These are phyloP conservation scores for Eupithecia insigniata DNA, from an alignment of 2,888 invertebrate genomes.

Conservation along the genomic window DNA sequence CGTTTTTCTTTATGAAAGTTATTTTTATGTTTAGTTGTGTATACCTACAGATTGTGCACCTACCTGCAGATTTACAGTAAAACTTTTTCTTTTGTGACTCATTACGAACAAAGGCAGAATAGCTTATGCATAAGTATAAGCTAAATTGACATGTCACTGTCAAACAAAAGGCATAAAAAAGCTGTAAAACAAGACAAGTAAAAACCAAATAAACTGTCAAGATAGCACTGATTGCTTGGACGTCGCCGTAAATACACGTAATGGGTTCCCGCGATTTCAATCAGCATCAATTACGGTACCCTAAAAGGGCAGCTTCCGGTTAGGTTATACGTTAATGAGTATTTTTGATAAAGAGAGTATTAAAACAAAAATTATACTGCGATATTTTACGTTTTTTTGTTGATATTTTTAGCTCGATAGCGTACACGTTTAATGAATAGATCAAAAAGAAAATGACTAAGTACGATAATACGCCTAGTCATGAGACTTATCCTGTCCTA, in stretches of 20 bases:
- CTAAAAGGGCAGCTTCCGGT: constrained; percentile 17
- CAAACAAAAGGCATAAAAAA: constrained; percentile 20
- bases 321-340: neutral
- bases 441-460: neutral
- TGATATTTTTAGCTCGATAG: neutral
- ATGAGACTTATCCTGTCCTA: neutral
- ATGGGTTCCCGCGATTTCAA: constrained; percentile 30
- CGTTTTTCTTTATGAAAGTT: neutral
- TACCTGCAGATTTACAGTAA: neutral
- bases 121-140: constrained; percentile 16
- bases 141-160: constrained; percentile 32
- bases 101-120: neutral
- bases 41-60: neutral
- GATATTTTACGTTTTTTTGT: neutral
- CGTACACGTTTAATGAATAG: neutral
- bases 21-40: neutral
- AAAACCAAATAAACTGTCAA: constrained; percentile 17
- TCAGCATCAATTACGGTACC: constrained; percentile 25
- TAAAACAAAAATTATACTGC: too few species aligned
- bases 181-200: constrained; percentile 10
- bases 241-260: constrained; percentile 26
- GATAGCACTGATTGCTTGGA: constrained; percentile 20
- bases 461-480: neutral
- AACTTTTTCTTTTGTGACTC: constrained; percentile 9
- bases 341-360: neutral